Percentiles rank a stretch among this genome's conserved stretches.
Evolutionary conservation across 2,113 vertebrate genomes (phyloP).

Genomic region (Bubalus kerabau): DNA sequence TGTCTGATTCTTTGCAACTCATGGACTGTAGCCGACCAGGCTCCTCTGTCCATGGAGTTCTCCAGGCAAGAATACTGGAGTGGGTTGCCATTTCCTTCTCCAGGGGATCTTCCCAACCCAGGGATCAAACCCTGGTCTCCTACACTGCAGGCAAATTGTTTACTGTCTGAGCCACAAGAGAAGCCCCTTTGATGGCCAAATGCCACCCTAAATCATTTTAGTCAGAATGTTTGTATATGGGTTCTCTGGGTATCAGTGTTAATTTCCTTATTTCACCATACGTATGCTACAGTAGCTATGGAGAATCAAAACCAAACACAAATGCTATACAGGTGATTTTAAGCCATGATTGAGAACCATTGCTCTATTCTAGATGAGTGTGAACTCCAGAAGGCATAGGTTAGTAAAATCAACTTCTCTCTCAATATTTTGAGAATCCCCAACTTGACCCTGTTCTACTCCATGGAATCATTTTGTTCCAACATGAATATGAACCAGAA

Average conservation of each 20-base stretch:
- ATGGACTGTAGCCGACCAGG: neutral
- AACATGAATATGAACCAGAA: constrained; percentile 33
- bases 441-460: constrained; percentile 10
- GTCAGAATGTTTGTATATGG: neutral
- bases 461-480: neutral
- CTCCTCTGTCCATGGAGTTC: neutral
- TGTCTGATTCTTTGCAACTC: neutral
- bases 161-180: neutral
- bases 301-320: neutral
- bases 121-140: neutral
- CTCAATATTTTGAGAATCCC: neutral
- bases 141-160: neutral
- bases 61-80: neutral
- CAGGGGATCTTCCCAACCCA: neutral
- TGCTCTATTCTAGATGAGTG: neutral
- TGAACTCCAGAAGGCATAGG: neutral
- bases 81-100: neutral
- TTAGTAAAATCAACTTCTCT: constrained; percentile 20
- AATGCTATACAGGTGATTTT: neutral
- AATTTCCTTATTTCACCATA: neutral
- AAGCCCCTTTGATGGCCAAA: neutral
- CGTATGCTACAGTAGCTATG: neutral
- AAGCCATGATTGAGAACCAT: neutral
- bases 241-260: neutral
- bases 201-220: neutral